Base-by-base conservation (phyloP, 2,888 invertebrate genomes). In the Schrankia costaestrigalis region DNA sequence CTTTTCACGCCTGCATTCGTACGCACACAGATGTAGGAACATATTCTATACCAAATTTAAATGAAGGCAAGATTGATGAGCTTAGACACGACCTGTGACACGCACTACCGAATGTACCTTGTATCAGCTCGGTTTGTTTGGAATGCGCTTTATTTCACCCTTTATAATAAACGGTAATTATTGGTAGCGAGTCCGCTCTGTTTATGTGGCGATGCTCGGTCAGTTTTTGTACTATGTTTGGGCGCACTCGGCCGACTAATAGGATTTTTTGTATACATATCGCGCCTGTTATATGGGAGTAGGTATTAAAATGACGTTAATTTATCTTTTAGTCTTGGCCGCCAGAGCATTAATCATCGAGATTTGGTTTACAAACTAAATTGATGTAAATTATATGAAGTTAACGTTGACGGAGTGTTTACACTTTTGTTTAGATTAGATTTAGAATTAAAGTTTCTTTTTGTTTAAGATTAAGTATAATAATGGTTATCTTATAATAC, bases 71-170 rank as follows among this genome's bases (percentile, higher is more conserved):
- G 86, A 87, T 87, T 86, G 82, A 87, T 87, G 86, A 80, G 83
- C 67, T 78, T 76, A 73, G 78, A 79, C 80, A 74, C 75, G 83
- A 85, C 86, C 86, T 85, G 76, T 85, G 87, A 85, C 86, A 84
- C 76, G 78, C 77, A 86, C 86, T 86, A 86, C 87, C 78, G 85
- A 85, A 84, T 71, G 73, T 70, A 64, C 52, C 63, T 56, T 55
- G 58, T 49, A 35, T 9, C 9, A 21, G 34, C 29, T 24, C 41
- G 28, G 64, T 69, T 72, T 69, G 71, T 78, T 76, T 72, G 76
- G 76, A 73, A 81, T 77, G 78, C 66, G 74, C 69, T 73, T 80
- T 78, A 78, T 77, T 78, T 72, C 76, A 80, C 78, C 78, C 81
- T 79, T 78, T 78, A 71, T 74, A 75, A 78, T 76, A 69, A 71